Base-by-base conservation (phyloP, 64 coral and sea anemone species). In the Catalaphyllia jardinei region DNA sequence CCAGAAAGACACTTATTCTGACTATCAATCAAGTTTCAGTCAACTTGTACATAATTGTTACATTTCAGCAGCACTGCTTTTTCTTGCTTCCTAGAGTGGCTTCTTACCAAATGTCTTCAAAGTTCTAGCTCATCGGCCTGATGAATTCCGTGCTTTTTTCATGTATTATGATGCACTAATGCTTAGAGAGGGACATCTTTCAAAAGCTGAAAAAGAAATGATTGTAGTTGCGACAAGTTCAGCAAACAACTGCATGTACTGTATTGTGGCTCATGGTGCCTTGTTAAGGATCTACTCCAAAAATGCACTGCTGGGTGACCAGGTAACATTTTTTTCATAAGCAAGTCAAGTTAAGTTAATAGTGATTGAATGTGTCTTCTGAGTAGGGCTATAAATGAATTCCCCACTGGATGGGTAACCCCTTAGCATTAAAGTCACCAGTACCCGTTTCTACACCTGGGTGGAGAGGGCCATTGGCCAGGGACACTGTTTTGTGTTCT, bases 61-160 rank as follows among this genome's bases (percentile, higher is more conserved):
- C 1, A 77, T 6, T 77, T 20, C 38, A 20, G 33, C 22, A 54
- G 55, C 86, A 79, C 16, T 49, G 22, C 30, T 13, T 85, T 51
- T 52, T 60, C 15, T 60, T 55, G 10, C 24, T 35, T 86, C 13
- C 55, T 14, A 99, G 97, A 72, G 83, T 30, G 91, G 91, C 60
- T 99, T 99, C 67, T 49, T 99, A 35, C 97, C 97, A 8, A 99
- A 99, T 88, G 97, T 99, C 13, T 87, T 95, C 61, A 95, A 89
- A 84, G 79, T 86, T 1, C 20, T 99, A 89, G 93, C 91, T 1
- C 94, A 99, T 82, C 82, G 97, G 62, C 97, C 97, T 29, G 95
- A 74, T 4, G 95, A 98, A 33, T 98, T 98, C 18, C 92, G 95
- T 60, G 95, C 92, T 4, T 98, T 98, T 50, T 92, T 98, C 33